A percentile compares a stretch with the other conserved stretches of the same genome.
These are phyloP conservation scores for Nymphalis urticae DNA, from an alignment of 2,888 invertebrate species.

Conservation along the genomic window DNA sequence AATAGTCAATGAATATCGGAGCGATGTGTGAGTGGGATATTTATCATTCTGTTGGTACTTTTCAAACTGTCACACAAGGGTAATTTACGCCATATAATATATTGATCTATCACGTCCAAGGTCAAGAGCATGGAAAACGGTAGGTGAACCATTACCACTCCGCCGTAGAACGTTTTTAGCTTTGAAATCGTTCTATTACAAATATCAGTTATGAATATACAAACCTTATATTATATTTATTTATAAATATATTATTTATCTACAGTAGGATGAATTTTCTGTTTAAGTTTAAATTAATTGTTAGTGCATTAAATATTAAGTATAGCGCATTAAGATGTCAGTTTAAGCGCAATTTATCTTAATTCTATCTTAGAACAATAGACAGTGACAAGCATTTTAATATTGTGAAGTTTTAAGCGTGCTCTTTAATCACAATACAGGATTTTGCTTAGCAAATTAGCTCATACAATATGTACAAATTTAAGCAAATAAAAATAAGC, in stretches of 20 bases:
- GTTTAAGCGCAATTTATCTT: background rate
- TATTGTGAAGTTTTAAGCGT: background rate
- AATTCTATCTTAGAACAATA: background rate
- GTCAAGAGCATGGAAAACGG: slow-evolving; percentile 50
- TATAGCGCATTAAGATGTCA: background rate
- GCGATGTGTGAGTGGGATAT: background rate
- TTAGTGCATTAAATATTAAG: background rate
- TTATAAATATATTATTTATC: background rate
- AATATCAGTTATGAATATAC: background rate
- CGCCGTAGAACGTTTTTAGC: background rate
- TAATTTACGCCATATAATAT: slow-evolving; percentile 53
- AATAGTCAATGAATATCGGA: background rate
- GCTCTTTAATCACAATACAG: background rate
- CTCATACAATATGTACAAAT: slow-evolving; percentile 4
- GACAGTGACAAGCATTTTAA: slow-evolving; percentile 8
- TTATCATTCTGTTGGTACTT: slow-evolving; percentile 3
- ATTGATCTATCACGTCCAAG: slow-evolving; percentile 70
- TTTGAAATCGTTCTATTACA: background rate
- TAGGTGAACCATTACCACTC: slow-evolving; percentile 13
- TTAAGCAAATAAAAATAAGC: slow-evolving; percentile 8
- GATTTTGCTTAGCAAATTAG: slow-evolving; percentile 4
- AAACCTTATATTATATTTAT: no score
- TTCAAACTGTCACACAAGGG: slow-evolving; percentile 4
- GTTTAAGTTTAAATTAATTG: background rate
- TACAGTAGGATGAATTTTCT: background rate